Base-by-base conservation (phyloP, 2,888 invertebrate genomes). In the Plutella xylostella region DNA sequence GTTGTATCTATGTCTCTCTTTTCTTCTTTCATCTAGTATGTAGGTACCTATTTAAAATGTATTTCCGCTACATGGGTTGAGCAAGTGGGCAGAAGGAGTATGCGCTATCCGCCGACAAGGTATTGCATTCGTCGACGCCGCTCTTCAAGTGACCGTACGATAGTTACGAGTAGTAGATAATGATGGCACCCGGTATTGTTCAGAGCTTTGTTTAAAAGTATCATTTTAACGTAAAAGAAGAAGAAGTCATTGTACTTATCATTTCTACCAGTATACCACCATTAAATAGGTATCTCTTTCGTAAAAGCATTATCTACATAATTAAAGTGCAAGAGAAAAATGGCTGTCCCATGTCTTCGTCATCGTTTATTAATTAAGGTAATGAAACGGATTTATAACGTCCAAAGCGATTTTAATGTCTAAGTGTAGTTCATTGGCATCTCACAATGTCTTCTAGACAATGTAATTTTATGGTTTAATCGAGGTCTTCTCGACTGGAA, bases 401-500 rank as follows among this genome's bases (percentile, higher is more conserved):
- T 68, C 70, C 69, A 73, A 75, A 74, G 73, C 68, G 63, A 83
- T 79, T 82, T 83, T 75, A 31, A 82, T 83, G 82, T 80, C 82
- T 80, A 83, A 83, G 80, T 77, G 80, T 72, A 82, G 82, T 82
- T 82, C 83, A 82, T 77, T 80, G 82, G 71, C 82, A 80, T 73
- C 60, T 69, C 63, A 78, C 80, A 79, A 78, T 79, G 78, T 74
- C 70, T 65, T 54, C 50, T 60, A 75, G 73, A 82, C 82, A 83
- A 83, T 82, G 82, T 82, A 83, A 83, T 83, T 80, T 83, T 79
- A 83, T 83, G 83, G 72, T 83, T 58, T 74, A 83, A 76, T 78
- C 79, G 77, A 70, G 65, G 70, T 76, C 72, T 64, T 64, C 57
- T 72, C 65, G 72, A 80, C 73, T 82, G 79, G 80, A 83, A 82